Evolutionary conservation across 2,888 invertebrate genomes (phyloP).

Genomic region (Plagiodera versicolora): DNA sequence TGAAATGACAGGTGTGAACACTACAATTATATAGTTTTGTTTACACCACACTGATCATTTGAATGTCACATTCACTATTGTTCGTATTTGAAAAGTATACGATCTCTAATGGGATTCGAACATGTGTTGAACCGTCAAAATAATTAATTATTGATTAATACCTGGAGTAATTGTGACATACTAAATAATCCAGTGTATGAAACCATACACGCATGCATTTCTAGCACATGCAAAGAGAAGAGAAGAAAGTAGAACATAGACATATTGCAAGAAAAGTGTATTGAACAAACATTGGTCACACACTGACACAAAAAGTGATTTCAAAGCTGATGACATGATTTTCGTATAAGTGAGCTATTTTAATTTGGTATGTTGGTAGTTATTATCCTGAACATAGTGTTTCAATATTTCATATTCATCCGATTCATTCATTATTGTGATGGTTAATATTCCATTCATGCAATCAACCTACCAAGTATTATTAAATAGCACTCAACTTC

Average conservation of each 20-base stretch:
- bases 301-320: conserved; percentile 45
- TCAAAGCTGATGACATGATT: conserved; percentile 20
- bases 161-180: background rate
- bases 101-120: too few species aligned
- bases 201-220: conserved; percentile 39
- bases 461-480: too few species aligned
- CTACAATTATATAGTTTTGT: background rate
- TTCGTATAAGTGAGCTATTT: conserved; percentile 8
- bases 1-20: background rate
- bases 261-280: conserved; percentile 46
- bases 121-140: too few species aligned
- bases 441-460: too few species aligned
- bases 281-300: conserved; percentile 43
- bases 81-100: too few species aligned
- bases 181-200: background rate
- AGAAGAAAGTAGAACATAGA: conserved; percentile 47
- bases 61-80: background rate
- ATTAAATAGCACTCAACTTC: too few species aligned
- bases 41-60: background rate
- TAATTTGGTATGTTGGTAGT: background rate
- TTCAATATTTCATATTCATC: too few species aligned
- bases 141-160: too few species aligned
- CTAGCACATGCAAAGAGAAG: conserved; percentile 47
- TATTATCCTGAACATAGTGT: background rate
- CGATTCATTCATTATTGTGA: background rate